Base-by-base conservation (phyloP, 2,888 invertebrate genomes). In the Uloborus plumipes region DNA sequence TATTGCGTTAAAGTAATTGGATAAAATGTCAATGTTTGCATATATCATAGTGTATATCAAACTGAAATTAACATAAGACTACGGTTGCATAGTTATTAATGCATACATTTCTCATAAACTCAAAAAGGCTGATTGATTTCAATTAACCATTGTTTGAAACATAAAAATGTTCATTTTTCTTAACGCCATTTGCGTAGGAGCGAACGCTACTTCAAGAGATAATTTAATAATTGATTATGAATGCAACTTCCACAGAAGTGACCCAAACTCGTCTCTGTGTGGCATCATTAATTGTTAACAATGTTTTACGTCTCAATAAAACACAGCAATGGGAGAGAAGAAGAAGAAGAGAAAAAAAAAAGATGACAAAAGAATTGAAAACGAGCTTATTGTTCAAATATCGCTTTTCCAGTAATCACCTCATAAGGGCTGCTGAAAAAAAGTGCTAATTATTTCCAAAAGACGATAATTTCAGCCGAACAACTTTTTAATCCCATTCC, bases 211-310 rank as follows among this genome's bases (percentile, higher is more conserved):
- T 26, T 50, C 49, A 18, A 26, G 58, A 74, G 11, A 65, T 65
- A n/a, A 47, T n/a, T 51, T 51, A 69, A 73, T 67, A 79, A 79
- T 67, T 79, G 72, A 73, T 73, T 72, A 22, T 20, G 53, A 67
- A 62, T 55, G 47, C 20, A 16, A 18, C 31, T 51, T 26, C 49
- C 53, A n/a, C 9, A 58, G 39, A 49, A 64, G 53, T 18, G 78
- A 72, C 50, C 71, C 66, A 22, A 67, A 73, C 66, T 61, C 58
- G 65, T 64, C 69, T 77, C 47, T 55, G 53, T 74, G 73, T 47
- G 74, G 74, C 74, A 61, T 70, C 80, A 74, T 80, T 70, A 80
- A 80, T 80, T 80, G 80, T 74, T 80, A 80, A 80, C 80, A 80
- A 80, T 80, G 80, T 74, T 69, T 47, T 50, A 47, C 62, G 62